phyloP scores from a whole-genome alignment of 1,140 invertebrate species.

The Subanguina moxae region DNA sequence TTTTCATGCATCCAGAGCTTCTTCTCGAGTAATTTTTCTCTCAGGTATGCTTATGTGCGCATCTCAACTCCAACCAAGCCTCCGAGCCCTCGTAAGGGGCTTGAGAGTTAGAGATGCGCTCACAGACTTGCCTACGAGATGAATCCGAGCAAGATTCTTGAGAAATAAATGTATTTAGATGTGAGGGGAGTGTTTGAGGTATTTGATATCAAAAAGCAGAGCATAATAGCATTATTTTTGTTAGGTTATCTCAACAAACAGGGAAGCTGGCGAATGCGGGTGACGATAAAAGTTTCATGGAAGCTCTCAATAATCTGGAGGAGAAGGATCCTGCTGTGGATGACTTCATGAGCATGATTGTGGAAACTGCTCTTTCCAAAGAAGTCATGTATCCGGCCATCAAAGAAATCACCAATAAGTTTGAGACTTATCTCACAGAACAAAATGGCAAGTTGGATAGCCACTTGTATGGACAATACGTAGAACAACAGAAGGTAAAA shows the following conservation, averaged over 20 bases:
- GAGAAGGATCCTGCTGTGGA: slow-evolving; percentile 16
- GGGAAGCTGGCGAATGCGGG: background rate
- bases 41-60: too few relatives aligned
- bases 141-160: too few relatives aligned
- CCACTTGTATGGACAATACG: slow-evolving; percentile 19
- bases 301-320: slow-evolving; percentile 20
- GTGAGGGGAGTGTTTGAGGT: too few relatives aligned
- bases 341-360: slow-evolving; percentile 28
- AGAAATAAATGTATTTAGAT: too few relatives aligned
- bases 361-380: slow-evolving; percentile 34
- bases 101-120: too few relatives aligned
- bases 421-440: slow-evolving; percentile 23
- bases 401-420: slow-evolving; percentile 31
- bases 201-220: too few relatives aligned
- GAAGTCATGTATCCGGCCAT: slow-evolving; percentile 36
- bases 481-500: slow-evolving; percentile 26
- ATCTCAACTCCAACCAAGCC: too few relatives aligned
- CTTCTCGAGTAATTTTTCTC: too few relatives aligned
- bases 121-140: too few relatives aligned
- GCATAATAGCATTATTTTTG: slow-evolving; percentile 5
- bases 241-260: slow-evolving; percentile 13
- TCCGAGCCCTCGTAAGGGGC: too few relatives aligned
- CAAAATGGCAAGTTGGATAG: slow-evolving; percentile 18
- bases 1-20: too few relatives aligned
- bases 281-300: slow-evolving; percentile 25